These are phyloP conservation scores for Alces alces DNA, from an alignment of 2,113 vertebrate genomes.

Conservation along the genomic window DNA sequence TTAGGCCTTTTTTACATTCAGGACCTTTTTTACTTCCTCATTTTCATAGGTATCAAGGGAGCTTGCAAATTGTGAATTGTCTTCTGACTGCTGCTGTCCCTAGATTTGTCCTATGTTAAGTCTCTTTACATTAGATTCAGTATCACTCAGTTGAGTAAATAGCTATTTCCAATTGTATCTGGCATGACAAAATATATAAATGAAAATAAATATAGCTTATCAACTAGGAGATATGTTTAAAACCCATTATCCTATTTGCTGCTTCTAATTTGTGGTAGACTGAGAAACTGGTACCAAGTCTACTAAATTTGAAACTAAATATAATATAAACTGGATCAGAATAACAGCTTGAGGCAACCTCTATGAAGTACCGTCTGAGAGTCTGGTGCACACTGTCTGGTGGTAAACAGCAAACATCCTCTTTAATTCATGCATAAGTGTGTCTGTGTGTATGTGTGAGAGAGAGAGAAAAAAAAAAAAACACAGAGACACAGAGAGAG, in stretches of 20 bases:
- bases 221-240: not conserved
- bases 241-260: not conserved
- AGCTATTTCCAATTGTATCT: not conserved
- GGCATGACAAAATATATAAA: not conserved
- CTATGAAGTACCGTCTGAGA: not conserved
- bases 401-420: not conserved
- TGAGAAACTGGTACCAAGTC: not conserved
- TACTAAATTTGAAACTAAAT: slow-evolving; percentile 17
- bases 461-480: accelerated
- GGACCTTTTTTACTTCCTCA: not conserved
- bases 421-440: not conserved
- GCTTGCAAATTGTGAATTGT: not conserved
- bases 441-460: not conserved
- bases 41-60: not conserved
- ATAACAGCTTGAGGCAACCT: not conserved
- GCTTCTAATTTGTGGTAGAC: not conserved
- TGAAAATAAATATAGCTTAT: not conserved
- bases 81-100: not conserved
- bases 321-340: not conserved
- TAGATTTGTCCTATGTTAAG: not conserved
- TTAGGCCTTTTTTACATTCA: slow-evolving; percentile 2
- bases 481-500: not conserved
- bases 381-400: not conserved
- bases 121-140: not conserved
- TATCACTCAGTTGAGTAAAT: not conserved